These are phyloP conservation scores for Podabrus alpinus DNA, from an alignment of 2,888 invertebrate species.

Conservation along the genomic window DNA sequence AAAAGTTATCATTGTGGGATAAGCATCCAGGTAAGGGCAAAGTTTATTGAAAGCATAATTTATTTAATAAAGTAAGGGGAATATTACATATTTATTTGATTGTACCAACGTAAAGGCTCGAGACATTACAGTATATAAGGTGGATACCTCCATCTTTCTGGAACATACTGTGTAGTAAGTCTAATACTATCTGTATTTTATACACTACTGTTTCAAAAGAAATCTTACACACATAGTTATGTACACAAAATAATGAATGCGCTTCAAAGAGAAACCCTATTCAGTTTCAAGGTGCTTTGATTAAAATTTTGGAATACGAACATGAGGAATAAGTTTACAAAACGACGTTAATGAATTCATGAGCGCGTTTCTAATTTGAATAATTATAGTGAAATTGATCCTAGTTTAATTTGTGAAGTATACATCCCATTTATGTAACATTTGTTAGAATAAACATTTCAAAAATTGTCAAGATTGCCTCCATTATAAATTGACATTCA, in stretches of 20 bases:
- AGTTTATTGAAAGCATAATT: no score
- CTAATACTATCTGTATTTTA: neutral
- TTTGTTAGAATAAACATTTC: neutral
- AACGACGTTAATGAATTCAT: neutral
- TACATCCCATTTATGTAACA: neutral
- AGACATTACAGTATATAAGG: no score
- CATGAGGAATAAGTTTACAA: neutral
- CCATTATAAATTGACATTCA: no score
- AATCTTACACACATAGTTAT: neutral
- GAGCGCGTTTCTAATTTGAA: slow-evolving; percentile 1
- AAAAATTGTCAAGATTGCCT: neutral
- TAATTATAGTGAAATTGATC: neutral
- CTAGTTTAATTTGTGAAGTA: neutral
- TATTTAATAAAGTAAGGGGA: no score
- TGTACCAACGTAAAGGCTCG: no score
- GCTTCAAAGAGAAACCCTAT: neutral
- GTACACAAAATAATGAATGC: neutral
- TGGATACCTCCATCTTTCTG: neutral
- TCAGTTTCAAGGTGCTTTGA: neutral
- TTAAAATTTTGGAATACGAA: neutral
- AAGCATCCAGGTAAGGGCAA: no score
- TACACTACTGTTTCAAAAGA: neutral
- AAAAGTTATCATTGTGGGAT: no score
- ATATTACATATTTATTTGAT: no score
- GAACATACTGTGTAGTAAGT: neutral